phyloP scores from a whole-genome alignment of 37 sponge, comb jelly and placozoan genomes.

The Tethya wilhelma region DNA sequence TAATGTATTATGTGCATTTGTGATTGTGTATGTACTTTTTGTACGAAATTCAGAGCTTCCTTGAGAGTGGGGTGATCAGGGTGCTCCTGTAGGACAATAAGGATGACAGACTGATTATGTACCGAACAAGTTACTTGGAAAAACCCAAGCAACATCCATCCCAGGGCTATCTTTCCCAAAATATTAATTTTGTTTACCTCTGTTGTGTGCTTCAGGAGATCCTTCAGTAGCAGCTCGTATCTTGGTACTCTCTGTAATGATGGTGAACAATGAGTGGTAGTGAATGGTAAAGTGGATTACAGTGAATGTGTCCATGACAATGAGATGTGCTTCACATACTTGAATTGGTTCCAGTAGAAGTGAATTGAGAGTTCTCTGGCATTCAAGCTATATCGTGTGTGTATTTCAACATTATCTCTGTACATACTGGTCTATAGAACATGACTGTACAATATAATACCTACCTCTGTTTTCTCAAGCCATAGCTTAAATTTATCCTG shows the following conservation, averaged over 20 bases:
- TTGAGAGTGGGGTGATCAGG: slow-evolving; percentile 45
- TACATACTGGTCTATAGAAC: not conserved
- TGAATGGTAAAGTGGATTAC: not conserved
- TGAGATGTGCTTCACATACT: slow-evolving; percentile 5
- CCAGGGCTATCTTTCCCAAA: not conserved
- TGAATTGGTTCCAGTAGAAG: slow-evolving; percentile 78
- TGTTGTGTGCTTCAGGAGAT: slow-evolving; percentile 71
- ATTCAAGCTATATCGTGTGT: slow-evolving; percentile 28
- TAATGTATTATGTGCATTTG: no score
- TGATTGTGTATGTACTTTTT: slow-evolving; percentile 64
- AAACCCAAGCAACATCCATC: not conserved
- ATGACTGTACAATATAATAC: not conserved
- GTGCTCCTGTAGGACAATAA: slow-evolving; percentile 49
- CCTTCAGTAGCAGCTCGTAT: slow-evolving; percentile 80
- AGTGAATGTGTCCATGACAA: not conserved
- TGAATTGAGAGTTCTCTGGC: slow-evolving; percentile 67
- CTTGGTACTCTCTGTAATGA: slow-evolving; percentile 71
- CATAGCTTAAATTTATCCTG: slow-evolving; percentile 72
- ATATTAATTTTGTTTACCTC: slow-evolving; percentile 64
- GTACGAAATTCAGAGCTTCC: slow-evolving; percentile 73
- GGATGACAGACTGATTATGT: not conserved
- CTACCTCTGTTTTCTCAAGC: slow-evolving; percentile 64
- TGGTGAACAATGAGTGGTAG: not conserved
- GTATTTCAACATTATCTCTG: not conserved
- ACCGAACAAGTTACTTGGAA: not conserved